Evolutionary conservation across 30 jellyfish, hydroid and myxozoan species (phyloP).

Genomic region (Sanderia malayensis): DNA sequence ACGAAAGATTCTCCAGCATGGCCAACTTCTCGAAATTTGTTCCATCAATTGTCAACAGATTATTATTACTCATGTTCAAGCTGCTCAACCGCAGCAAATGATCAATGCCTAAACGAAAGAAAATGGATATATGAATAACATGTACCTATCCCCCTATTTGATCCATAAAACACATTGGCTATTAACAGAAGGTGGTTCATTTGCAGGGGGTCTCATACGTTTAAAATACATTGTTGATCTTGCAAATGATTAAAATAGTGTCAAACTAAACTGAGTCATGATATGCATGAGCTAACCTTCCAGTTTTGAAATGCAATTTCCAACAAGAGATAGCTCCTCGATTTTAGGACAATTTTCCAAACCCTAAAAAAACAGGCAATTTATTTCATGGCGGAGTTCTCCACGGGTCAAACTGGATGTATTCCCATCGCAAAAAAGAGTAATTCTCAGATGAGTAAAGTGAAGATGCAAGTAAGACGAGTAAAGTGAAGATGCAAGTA

Average conservation of each 20-base stretch:
- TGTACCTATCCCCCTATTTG: too few relatives aligned
- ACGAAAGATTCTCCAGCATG: constrained; percentile 41
- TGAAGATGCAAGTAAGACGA: too few relatives aligned
- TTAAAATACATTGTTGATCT: too few relatives aligned
- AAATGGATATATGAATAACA: too few relatives aligned
- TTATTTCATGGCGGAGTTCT: too few relatives aligned
- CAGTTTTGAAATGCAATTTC: constrained; percentile 74
- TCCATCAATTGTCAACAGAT: constrained; percentile 57
- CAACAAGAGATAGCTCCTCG: constrained; percentile 69
- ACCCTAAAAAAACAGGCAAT: constrained; percentile 73
- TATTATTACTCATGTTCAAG: constrained; percentile 66
- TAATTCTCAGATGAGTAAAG: neutral
- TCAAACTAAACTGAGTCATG: neutral
- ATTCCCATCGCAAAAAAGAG: too few relatives aligned
- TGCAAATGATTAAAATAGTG: neutral
- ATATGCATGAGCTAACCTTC: constrained; percentile 53
- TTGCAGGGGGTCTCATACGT: too few relatives aligned
- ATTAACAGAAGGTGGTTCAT: too few relatives aligned
- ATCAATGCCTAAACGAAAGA: constrained; percentile 51
- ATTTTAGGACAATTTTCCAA: constrained; percentile 62
- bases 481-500: too few relatives aligned
- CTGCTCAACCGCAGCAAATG: constrained; percentile 58
- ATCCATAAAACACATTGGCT: too few relatives aligned
- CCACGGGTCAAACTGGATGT: too few relatives aligned
- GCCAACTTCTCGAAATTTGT: constrained; percentile 56